Percentiles rank a stretch among this genome's conserved stretches.
phyloP scores from a whole-genome alignment of 2,888 invertebrate species.

The Cephus spinipes region DNA sequence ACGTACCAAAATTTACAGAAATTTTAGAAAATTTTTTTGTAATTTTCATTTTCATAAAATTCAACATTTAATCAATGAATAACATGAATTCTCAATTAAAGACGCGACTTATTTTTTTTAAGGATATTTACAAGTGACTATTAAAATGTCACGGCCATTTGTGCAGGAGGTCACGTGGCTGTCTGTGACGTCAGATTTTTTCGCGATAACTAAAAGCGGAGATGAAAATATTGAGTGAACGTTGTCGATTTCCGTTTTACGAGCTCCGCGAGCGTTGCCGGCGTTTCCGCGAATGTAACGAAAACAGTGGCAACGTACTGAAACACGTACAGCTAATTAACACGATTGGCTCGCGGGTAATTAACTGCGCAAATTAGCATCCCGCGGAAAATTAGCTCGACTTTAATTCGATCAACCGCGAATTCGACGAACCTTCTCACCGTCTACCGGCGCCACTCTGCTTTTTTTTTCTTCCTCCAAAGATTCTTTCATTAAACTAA shows the following conservation, averaged over 20 bases:
- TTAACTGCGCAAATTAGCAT: conserved; percentile 39
- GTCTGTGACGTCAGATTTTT: not conserved
- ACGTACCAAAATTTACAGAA: not conserved
- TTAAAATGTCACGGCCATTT: not conserved
- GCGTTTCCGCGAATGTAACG: conserved; percentile 10
- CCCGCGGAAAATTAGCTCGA: conserved; percentile 19
- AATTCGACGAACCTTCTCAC: not conserved
- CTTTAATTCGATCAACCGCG: not conserved
- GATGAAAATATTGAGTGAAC: not conserved
- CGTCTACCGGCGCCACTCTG: not conserved
- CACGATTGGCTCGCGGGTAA: conserved; percentile 42
- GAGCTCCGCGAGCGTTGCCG: not conserved
- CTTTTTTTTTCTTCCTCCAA: not conserved
- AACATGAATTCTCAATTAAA: not conserved
- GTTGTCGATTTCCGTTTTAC: not conserved
- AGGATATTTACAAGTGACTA: not conserved
- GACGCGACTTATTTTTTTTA: too few species aligned
- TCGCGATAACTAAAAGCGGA: not conserved
- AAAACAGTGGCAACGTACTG: conserved; percentile 35
- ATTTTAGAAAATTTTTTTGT: not conserved
- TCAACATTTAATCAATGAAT: not conserved
- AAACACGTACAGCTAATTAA: conserved; percentile 38
- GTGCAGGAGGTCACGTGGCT: not conserved
- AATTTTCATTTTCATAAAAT: not conserved
- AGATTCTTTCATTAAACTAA: not conserved